phyloP scores from a whole-genome alignment of 2,113 vertebrate genomes.

The Thryonomys swinderianus region DNA sequence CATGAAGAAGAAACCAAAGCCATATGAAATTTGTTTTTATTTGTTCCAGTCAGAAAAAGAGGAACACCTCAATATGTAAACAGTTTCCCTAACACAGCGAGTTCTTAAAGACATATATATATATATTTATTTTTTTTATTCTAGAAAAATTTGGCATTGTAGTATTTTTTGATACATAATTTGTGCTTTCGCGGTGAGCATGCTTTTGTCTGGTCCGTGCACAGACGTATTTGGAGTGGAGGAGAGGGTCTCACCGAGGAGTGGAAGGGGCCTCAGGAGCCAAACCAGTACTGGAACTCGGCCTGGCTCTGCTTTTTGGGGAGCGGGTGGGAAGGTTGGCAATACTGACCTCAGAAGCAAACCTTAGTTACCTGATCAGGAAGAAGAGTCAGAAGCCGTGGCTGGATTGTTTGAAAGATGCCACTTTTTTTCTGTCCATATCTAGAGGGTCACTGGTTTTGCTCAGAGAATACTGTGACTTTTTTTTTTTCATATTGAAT shows the following conservation, averaged over 20 bases:
- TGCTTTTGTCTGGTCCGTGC: conserved; percentile 73
- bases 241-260: conserved; percentile 32
- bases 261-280: neutral
- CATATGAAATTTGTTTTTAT: conserved; percentile 67
- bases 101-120: conserved; percentile 70
- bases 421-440: neutral
- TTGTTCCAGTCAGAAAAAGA: conserved; percentile 76
- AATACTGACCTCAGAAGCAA: neutral
- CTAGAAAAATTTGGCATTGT: conserved; percentile 80
- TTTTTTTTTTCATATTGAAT: neutral
- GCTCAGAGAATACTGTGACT: neutral
- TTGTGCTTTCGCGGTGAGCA: conserved; percentile 78
- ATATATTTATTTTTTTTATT: conserved; percentile 59
- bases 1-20: neutral
- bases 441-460: neutral
- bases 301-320: neutral
- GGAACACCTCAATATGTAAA: conserved; percentile 75
- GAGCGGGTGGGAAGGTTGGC: neutral
- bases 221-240: conserved; percentile 17
- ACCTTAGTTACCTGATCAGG: neutral
- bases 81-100: conserved; percentile 69
- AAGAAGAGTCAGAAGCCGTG: neutral
- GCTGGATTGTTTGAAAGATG: neutral
- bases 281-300: conserved; percentile 24
- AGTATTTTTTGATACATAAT: conserved; percentile 71